A percentile compares a stretch with the other conserved stretches of the same genome.
phyloP scores from a whole-genome alignment of 2,888 invertebrate species.

The Tiphia femorata region DNA sequence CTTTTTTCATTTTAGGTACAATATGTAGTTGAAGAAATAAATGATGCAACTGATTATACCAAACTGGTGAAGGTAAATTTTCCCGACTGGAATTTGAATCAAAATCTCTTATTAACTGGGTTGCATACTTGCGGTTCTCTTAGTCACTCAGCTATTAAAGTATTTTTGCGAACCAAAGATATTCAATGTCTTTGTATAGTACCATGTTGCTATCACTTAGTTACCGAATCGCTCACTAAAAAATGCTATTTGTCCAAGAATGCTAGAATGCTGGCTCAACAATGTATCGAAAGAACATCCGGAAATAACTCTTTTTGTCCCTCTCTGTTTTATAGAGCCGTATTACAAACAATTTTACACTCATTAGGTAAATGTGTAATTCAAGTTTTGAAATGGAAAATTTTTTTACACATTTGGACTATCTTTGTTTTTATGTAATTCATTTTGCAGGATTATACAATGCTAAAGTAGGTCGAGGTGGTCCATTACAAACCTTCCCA shows the following conservation, averaged over 20 bases:
- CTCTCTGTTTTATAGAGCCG: conserved; percentile 81
- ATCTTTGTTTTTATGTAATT: not conserved
- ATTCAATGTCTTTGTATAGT: conserved; percentile 81
- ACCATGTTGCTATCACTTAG: conserved; percentile 92
- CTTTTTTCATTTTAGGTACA: conserved; percentile 47
- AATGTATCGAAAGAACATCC: conserved; percentile 81
- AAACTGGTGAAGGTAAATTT: conserved; percentile 48
- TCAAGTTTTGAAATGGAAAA: not conserved
- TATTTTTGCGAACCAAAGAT: conserved; percentile 74
- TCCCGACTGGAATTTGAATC: conserved; percentile 38
- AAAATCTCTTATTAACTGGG: conserved; percentile 72
- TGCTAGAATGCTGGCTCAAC: conserved; percentile 88
- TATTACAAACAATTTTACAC: conserved; percentile 75
- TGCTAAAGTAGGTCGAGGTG: conserved; percentile 75
- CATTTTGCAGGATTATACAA: conserved; percentile 64
- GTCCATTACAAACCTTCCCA: conserved; percentile 75
- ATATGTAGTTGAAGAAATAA: conserved; percentile 53
- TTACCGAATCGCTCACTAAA: conserved; percentile 70
- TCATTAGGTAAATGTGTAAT: conserved; percentile 48
- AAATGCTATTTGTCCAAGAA: conserved; percentile 69
- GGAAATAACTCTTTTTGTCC: conserved; percentile 74
- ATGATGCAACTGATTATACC: conserved; percentile 55
- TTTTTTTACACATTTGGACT: conserved; percentile 1
- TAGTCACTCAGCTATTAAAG: conserved; percentile 78
- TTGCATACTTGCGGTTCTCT: conserved; percentile 93